Evolutionary conservation across 2,113 vertebrate genomes (phyloP).

Genomic region (Catharus bicknelli): DNA sequence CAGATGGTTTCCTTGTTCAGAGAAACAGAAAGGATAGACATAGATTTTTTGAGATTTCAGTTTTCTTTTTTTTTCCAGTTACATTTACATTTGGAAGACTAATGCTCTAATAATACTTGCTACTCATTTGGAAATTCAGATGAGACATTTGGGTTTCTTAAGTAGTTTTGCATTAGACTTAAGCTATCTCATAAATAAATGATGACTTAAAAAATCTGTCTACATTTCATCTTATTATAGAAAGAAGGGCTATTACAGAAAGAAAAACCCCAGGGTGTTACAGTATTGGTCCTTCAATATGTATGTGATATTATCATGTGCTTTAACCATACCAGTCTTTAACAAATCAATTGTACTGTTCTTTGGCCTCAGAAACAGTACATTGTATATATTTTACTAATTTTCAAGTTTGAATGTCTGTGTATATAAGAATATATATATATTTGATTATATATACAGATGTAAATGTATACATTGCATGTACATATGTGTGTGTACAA

Average conservation of each 20-base stretch:
- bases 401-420: background rate
- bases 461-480: background rate
- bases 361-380: background rate
- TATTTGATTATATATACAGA: background rate
- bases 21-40: background rate
- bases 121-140: slow-evolving; percentile 63
- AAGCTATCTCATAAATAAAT: slow-evolving; percentile 61
- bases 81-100: slow-evolving; percentile 39
- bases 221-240: slow-evolving; percentile 43
- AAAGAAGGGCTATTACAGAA: slow-evolving; percentile 34
- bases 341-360: background rate
- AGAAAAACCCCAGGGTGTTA: slow-evolving; percentile 35
- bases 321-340: background rate
- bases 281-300: background rate
- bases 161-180: slow-evolving; percentile 60
- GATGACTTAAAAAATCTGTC: slow-evolving; percentile 50
- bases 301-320: background rate
- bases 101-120: slow-evolving; percentile 54
- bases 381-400: background rate
- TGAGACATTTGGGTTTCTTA: slow-evolving; percentile 57
- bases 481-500: background rate
- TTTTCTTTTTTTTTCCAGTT: slow-evolving; percentile 26
- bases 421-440: background rate
- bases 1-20: background rate
- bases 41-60: background rate